Conservation (phyloP, 2,113 vertebrate species). For the Thunnus maccoyii region DNA sequence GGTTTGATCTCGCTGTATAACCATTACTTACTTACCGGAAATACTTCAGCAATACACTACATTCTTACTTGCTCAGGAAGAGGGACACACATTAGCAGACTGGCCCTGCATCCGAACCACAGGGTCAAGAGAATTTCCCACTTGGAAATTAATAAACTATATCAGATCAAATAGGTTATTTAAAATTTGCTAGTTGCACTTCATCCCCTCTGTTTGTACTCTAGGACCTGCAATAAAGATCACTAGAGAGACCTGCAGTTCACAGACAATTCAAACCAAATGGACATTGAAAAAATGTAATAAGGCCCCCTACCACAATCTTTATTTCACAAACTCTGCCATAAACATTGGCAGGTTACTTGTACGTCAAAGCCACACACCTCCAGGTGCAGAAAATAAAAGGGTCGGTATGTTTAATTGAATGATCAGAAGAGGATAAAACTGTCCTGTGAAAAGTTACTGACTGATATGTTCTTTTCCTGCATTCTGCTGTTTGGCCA, state of each 20-base stretch:
- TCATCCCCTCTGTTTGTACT: conserved; percentile 50
- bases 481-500: conserved; percentile 37
- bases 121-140: conserved; percentile 20
- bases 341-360: conserved; percentile 53
- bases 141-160: conserved; percentile 43
- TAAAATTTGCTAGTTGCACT: conserved; percentile 34
- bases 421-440: conserved; percentile 54
- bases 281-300: conserved; percentile 30
- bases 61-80: background rate
- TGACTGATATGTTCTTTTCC: conserved; percentile 27
- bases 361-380: conserved; percentile 43
- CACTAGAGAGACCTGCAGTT: conserved; percentile 57
- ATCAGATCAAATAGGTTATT: conserved; percentile 49
- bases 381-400: conserved; percentile 48
- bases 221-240: conserved; percentile 63
- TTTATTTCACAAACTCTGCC: conserved; percentile 33
- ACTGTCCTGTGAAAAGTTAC: conserved; percentile 52
- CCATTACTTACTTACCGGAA: conserved; percentile 18
- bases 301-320: conserved; percentile 19
- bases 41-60: background rate
- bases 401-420: conserved; percentile 39
- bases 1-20: conserved; percentile 12
- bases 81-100: conserved; percentile 16
- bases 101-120: conserved; percentile 10
- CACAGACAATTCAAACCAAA: conserved; percentile 71